Percentiles rank a stretch among this genome's conserved stretches.
Conservation (phyloP, 2,113 vertebrate genomes). For the Parus major region DNA sequence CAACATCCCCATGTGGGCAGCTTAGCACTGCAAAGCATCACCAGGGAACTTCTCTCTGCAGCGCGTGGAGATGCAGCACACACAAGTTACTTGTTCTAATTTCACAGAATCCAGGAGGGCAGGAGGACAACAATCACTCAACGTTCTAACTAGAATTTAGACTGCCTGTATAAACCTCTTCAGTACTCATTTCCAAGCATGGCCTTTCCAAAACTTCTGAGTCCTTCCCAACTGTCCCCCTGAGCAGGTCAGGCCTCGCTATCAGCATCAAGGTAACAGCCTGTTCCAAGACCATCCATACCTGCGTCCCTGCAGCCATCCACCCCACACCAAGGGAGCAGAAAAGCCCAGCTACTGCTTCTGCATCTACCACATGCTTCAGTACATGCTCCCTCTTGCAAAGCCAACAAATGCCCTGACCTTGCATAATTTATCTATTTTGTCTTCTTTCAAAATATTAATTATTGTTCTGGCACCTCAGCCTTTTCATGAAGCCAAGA, state of each 20-base stretch:
- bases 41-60: not conserved
- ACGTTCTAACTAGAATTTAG: not conserved
- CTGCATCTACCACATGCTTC: accelerated
- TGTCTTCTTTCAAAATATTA: slow-evolving; percentile 33
- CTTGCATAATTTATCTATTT: slow-evolving; percentile 4
- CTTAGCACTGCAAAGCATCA: not conserved
- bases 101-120: not conserved
- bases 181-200: accelerated
- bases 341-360: not conserved
- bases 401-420: slow-evolving; percentile 27
- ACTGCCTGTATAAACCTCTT: not conserved
- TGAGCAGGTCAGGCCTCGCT: not conserved
- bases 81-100: not conserved
- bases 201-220: not conserved
- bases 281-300: too few relatives aligned
- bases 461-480: slow-evolving; percentile 56
- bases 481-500: slow-evolving; percentile 51
- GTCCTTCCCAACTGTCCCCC: not conserved
- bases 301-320: accelerated
- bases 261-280: not conserved
- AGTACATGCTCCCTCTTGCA: not conserved
- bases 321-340: not conserved
- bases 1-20: accelerated
- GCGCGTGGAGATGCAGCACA: accelerated
- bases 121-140: accelerated